Conservation (phyloP, 1,140 invertebrate genomes). For the Eubasilissa regina region DNA sequence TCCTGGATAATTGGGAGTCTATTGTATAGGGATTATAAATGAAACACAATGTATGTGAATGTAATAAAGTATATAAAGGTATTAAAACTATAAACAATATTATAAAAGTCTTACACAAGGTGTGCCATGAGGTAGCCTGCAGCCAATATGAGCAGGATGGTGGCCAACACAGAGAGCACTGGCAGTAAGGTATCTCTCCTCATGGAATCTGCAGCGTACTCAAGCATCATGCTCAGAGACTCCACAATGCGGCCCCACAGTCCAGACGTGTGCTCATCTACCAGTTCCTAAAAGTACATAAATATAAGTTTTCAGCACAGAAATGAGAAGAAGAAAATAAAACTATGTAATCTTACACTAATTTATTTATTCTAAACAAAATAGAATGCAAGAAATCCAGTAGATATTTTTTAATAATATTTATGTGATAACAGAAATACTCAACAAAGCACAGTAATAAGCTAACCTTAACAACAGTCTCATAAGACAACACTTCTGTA, state of each 20-base stretch:
- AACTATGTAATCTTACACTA: conserved; percentile 9
- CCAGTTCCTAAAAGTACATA: conserved; percentile 72
- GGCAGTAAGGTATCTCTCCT: conserved; percentile 88
- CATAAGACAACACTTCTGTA: conserved; percentile 81
- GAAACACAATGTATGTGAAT: too few relatives aligned
- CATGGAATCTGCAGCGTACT: conserved; percentile 82
- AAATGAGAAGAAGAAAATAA: neutral
- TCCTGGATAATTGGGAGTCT: too few relatives aligned
- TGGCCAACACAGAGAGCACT: conserved; percentile 85
- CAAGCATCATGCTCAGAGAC: conserved; percentile 79
- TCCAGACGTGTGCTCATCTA: conserved; percentile 83
- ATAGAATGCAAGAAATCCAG: too few relatives aligned
- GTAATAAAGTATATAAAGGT: too few relatives aligned
- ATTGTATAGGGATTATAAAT: too few relatives aligned
- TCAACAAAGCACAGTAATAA: too few relatives aligned
- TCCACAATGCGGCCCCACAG: conserved; percentile 81
- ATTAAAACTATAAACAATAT: neutral
- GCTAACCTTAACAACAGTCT: conserved; percentile 77
- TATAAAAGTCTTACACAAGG: conserved; percentile 78
- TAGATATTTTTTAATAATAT: too few relatives aligned
- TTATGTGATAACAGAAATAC: too few relatives aligned
- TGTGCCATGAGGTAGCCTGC: conserved; percentile 92
- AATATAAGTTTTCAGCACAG: neutral
- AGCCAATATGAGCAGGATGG: conserved; percentile 84
- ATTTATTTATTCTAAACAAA: too few relatives aligned